These are phyloP conservation scores for Dicyrtoma fusca DNA, from an alignment of 2,888 invertebrate genomes.

Conservation along the genomic window DNA sequence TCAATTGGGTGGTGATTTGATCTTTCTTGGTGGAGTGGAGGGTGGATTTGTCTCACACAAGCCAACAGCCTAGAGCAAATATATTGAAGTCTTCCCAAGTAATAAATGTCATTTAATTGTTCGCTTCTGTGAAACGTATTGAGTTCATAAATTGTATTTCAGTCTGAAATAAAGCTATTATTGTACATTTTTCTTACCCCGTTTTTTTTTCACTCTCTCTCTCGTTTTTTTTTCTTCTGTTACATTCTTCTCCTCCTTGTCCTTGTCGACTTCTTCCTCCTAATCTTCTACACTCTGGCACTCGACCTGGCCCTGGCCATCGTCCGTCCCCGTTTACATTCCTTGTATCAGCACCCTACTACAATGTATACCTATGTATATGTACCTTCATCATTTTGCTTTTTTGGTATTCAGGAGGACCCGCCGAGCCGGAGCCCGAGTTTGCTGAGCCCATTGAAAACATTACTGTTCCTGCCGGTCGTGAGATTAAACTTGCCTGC, in stretches of 20 bases:
- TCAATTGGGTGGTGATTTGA: constrained; percentile 39
- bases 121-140: constrained; percentile 51
- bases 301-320: not conserved
- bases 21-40: constrained; percentile 22
- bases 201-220: not conserved
- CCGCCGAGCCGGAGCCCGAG: constrained; percentile 82
- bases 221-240: not conserved
- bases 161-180: constrained; percentile 41
- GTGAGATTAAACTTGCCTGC: constrained; percentile 85
- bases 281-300: not conserved
- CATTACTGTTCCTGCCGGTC: constrained; percentile 85
- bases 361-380: too few species aligned
- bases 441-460: constrained; percentile 89
- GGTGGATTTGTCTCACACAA: constrained; percentile 33
- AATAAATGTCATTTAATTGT: constrained; percentile 57
- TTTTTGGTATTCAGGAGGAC: constrained; percentile 52
- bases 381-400: too few species aligned
- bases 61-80: constrained; percentile 33
- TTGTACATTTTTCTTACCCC: constrained; percentile 37
- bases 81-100: constrained; percentile 37
- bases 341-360: not conserved
- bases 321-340: not conserved
- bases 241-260: not conserved
- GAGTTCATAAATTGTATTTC: constrained; percentile 56
- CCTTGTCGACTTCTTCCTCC: constrained; percentile 17